A percentile compares a stretch with the other conserved stretches of the same genome.
These are phyloP conservation scores for Lithobates sylvaticus DNA, from an alignment of 2,797 vertebrate genomes.

Conservation along the genomic window DNA sequence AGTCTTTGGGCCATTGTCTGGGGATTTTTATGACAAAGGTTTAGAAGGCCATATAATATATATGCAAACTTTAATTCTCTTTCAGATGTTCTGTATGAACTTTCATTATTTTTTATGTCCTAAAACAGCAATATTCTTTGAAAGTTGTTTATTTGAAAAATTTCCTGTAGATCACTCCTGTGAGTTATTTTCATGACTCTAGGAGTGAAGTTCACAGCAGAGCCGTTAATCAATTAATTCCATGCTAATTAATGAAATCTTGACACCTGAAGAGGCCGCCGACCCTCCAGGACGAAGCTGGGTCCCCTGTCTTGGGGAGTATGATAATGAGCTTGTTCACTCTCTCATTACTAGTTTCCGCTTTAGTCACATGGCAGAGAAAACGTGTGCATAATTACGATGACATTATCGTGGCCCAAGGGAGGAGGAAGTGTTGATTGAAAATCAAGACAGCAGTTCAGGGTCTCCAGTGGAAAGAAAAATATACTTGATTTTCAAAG, in stretches of 20 bases:
- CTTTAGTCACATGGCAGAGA: constrained; percentile 32
- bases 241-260: constrained; percentile 29
- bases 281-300: not conserved
- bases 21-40: too few relatives aligned
- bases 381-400: constrained; percentile 51
- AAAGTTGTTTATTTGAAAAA: not conserved
- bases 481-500: constrained; percentile 60
- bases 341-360: constrained; percentile 35
- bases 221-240: constrained; percentile 35
- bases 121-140: not conserved
- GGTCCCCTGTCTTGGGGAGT: not conserved
- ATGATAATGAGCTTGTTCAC: constrained; percentile 31
- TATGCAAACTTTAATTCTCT: too few relatives aligned
- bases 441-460: constrained; percentile 60
- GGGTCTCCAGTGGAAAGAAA: constrained; percentile 55
- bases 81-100: not conserved
- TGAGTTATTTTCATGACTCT: not conserved
- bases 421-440: constrained; percentile 59
- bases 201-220: not conserved
- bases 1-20: too few relatives aligned
- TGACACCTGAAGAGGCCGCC: constrained; percentile 20
- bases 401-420: constrained; percentile 58
- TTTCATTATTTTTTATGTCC: not conserved
- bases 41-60: too few relatives aligned
- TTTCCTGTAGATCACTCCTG: not conserved